phyloP scores from a whole-genome alignment of 2,797 vertebrate species.

The Numenius phaeopus region DNA sequence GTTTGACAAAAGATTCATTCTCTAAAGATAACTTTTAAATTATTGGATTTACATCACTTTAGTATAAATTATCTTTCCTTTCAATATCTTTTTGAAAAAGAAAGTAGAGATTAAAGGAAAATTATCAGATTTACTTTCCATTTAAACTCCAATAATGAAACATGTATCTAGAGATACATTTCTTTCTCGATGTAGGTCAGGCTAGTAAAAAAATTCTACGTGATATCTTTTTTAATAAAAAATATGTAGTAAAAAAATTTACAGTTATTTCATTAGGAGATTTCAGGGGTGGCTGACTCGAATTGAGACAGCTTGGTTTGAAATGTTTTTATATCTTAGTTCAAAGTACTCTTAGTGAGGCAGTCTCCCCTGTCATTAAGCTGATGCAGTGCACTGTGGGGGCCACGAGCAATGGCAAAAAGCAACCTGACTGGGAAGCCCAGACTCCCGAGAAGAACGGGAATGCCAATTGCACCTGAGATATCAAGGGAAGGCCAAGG shows the following conservation, averaged over 20 bases:
- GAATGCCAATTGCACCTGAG: accelerated
- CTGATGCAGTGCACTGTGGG: not conserved
- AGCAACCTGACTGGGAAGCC: not conserved
- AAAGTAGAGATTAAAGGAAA: not conserved
- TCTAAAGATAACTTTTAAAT: conserved; percentile 5
- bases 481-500: not conserved
- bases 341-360: not conserved
- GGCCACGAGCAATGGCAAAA: not conserved
- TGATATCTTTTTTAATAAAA: not conserved
- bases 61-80: not conserved
- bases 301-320: not conserved
- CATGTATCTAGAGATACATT: not conserved
- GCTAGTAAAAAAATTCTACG: not conserved
- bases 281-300: not conserved
- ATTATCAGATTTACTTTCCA: not conserved
- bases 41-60: not conserved
- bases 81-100: not conserved
- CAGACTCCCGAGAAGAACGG: not conserved
- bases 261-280: not conserved
- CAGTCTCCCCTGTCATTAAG: not conserved
- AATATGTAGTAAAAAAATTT: not conserved
- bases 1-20: not conserved
- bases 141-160: conserved; percentile 9
- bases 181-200: not conserved
- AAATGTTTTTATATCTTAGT: not conserved